A percentile compares a stretch with the other conserved stretches of the same genome.
Conservation (phyloP, 2,888 invertebrate genomes). For the Tuta absoluta region DNA sequence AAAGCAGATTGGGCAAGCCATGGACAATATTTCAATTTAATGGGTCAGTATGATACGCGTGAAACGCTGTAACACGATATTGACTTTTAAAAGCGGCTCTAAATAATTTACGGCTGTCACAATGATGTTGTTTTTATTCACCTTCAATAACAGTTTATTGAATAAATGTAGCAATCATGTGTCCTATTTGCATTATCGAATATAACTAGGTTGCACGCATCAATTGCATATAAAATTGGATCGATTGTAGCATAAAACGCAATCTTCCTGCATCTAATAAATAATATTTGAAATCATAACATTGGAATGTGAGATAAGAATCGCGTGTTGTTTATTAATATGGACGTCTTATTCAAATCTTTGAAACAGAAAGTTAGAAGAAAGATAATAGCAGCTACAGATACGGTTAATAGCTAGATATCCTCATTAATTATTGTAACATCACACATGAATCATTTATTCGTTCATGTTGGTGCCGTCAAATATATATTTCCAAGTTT, state of each 20-base stretch:
- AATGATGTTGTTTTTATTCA: neutral
- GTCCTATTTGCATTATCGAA: neutral
- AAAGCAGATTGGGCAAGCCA: slow-evolving; percentile 28
- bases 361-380: neutral
- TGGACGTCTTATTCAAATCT: neutral
- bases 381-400: neutral
- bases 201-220: neutral
- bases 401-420: neutral
- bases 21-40: slow-evolving; percentile 27
- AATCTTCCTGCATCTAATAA: slow-evolving; percentile 11
- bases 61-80: slow-evolving; percentile 15
- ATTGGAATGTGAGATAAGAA: slow-evolving; percentile 14
- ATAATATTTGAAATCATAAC: neutral
- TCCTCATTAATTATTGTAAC: neutral
- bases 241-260: slow-evolving; percentile 1
- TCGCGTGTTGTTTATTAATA: slow-evolving; percentile 14
- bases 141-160: slow-evolving; percentile 11
- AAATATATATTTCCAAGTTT: neutral
- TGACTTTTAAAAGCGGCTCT: neutral
- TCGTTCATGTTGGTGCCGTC: neutral
- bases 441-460: neutral
- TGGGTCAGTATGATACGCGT: slow-evolving; percentile 22
- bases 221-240: neutral
- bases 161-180: neutral
- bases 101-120: neutral